Base-by-base conservation (phyloP, 2,113 vertebrate genomes). In the Siniperca chuatsi region DNA sequence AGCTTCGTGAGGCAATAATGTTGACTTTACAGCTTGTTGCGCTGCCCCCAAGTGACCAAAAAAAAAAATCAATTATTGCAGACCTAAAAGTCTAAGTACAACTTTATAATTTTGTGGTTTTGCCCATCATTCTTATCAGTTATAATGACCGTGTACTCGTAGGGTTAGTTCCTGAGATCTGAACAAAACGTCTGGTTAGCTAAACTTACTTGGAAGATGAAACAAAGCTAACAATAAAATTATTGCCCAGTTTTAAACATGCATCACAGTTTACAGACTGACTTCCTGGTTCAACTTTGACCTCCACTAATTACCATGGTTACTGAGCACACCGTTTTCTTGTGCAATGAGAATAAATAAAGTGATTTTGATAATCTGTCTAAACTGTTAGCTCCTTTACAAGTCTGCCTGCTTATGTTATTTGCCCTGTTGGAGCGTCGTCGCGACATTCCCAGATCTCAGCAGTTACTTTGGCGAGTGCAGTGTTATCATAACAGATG, bases 401-500 rank as follows among this genome's bases (percentile, higher is more conserved):
- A 75, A 4, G 16, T 71, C 29, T 68, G 44, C 4, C 42, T 75
- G 23, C 37, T 75, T 20, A 21, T 79, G 60, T 54, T 29, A 48
- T 70, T 20, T 54, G 20, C 57, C 33, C 37, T 52, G 50, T 60
- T 61, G n/a, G 42, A 44, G 6, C 40, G 23, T 25, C n/a, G 65
- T 67, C 23, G 1, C 21, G 5, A 6, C 37, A n/a, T 78, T 86
- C 77, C 2, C 60, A 66, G 23, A 79, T 62, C 21, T 74, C 40
- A 67, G 50, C 4, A 54, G 66, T 20, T 61, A 7, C 74, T 79
- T 74, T 78, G 35, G 13, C 35, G 9, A 62, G 25, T 37, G 42
- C 68, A 82, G 4, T 69, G 70, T 83, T 82, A 75, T 75, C 66
- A 58, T 80, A 77, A 79, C 75, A 12, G 20, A 60, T 23, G 60